These are phyloP conservation scores for Deladenus siricidicola DNA, from an alignment of 2,888 invertebrate genomes.

Conservation along the genomic window DNA sequence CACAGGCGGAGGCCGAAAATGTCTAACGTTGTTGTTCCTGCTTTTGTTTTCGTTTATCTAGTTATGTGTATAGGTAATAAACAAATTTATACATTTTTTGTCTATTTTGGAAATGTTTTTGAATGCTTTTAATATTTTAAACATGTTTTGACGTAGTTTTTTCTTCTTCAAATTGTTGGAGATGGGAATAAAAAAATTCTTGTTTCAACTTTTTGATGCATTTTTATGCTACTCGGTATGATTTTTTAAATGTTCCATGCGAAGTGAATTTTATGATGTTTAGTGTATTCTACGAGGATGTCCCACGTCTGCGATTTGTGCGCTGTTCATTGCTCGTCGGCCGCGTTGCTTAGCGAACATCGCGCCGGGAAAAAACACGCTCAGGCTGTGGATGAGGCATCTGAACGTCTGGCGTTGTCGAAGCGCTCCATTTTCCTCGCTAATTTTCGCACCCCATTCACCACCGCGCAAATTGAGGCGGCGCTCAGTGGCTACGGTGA, in stretches of 20 bases:
- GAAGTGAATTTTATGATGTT: too few species aligned
- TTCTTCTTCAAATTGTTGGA: too few species aligned
- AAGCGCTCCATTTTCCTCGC: conserved; percentile 23
- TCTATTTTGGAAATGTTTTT: background rate
- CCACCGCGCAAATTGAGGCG: background rate
- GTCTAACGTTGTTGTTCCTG: background rate
- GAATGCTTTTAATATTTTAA: background rate
- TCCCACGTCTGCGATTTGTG: conserved; percentile 18
- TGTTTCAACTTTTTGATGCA: too few species aligned
- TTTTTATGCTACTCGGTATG: too few species aligned
- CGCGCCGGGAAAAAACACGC: conserved; percentile 12
- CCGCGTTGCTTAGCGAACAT: conserved; percentile 8
- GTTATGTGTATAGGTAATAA: too few species aligned
- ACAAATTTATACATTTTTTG: background rate
- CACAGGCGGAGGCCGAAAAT: conserved; percentile 1
- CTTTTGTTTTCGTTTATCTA: conserved; percentile 1
- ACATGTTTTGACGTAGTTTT: background rate
- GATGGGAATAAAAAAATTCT: too few species aligned
- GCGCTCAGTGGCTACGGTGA: conserved; percentile 14
- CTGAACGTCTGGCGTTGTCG: background rate
- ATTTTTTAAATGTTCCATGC: too few species aligned
- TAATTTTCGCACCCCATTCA: background rate
- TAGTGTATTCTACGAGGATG: too few species aligned
- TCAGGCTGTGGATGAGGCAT: conserved; percentile 1
- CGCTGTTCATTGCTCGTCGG: conserved; percentile 6